Percentiles rank a stretch among this genome's conserved stretches.
Evolutionary conservation across 2,888 invertebrate species (phyloP).

Genomic region (Itoplectis maculator): DNA sequence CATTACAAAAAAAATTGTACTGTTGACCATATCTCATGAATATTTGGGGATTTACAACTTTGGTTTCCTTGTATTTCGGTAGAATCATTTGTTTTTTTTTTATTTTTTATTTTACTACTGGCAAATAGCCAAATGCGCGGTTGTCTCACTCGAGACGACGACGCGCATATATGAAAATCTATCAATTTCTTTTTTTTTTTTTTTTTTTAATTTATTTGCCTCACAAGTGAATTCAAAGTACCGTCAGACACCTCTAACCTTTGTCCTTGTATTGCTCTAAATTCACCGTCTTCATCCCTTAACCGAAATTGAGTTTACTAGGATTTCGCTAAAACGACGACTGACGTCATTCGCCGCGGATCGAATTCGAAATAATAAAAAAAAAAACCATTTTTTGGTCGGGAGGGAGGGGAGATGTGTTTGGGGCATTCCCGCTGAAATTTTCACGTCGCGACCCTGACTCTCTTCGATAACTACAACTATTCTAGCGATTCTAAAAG

Average conservation of each 20-base stretch:
- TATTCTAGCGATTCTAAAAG: too few species aligned
- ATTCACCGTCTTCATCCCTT: neutral
- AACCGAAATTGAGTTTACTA: conserved; percentile 2
- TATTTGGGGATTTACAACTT: too few species aligned
- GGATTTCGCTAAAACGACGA: neutral
- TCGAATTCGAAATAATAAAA: neutral
- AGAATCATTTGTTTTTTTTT: neutral
- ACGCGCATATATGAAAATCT: conserved; percentile 11
- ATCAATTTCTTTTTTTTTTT: conserved; percentile 21
- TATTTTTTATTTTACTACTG: conserved; percentile 3
- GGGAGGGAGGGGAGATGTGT: conserved; percentile 17
- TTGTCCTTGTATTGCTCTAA: conserved; percentile 2
- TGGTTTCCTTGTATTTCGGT: conserved; percentile 7
- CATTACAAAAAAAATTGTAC: too few species aligned
- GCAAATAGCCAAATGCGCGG: conserved; percentile 23
- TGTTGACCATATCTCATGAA: too few species aligned
- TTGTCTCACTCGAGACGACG: neutral
- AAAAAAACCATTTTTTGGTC: conserved; percentile 8
- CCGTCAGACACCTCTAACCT: conserved; percentile 2
- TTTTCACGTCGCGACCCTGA: too few species aligned
- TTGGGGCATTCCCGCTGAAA: too few species aligned
- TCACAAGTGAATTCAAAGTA: conserved; percentile 8
- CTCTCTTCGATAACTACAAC: too few species aligned
- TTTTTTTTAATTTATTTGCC: conserved; percentile 14
- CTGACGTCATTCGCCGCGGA: neutral